Conservation (phyloP, 2,797 vertebrate species). For the Mormyrus proboscirostris region DNA sequence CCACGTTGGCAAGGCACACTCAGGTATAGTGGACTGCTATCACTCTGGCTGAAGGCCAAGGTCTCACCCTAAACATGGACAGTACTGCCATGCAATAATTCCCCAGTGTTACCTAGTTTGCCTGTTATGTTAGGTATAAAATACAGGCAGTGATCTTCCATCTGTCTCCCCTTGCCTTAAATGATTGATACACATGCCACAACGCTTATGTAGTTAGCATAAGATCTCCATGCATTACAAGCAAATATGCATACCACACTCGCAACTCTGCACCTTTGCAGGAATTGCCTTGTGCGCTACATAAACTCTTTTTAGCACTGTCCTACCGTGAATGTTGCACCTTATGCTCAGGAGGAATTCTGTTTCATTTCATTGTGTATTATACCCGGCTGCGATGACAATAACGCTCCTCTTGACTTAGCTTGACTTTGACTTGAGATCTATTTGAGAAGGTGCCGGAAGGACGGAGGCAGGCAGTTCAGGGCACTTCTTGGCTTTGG, state of each 20-base stretch:
- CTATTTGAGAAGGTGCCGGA: not conserved
- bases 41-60: not conserved
- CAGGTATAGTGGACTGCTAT: not conserved
- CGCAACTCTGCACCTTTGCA: not conserved
- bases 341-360: not conserved
- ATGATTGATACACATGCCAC: not conserved
- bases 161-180: not conserved
- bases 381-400: not conserved
- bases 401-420: not conserved
- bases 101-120: not conserved
- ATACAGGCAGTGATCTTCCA: not conserved
- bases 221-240: not conserved
- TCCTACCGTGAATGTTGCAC: not conserved
- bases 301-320: not conserved
- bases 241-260: not conserved
- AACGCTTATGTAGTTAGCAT: not conserved
- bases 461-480: not conserved
- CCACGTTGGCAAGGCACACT: not conserved
- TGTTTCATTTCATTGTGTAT: not conserved
- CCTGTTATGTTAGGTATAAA: not conserved
- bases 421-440: not conserved
- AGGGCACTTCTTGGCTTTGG: not conserved
- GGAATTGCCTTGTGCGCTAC: not conserved
- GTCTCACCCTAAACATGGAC: not conserved
- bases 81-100: not conserved